Base-by-base conservation (phyloP, 2,113 vertebrate genomes). In the Trematocara unimaculatum region DNA sequence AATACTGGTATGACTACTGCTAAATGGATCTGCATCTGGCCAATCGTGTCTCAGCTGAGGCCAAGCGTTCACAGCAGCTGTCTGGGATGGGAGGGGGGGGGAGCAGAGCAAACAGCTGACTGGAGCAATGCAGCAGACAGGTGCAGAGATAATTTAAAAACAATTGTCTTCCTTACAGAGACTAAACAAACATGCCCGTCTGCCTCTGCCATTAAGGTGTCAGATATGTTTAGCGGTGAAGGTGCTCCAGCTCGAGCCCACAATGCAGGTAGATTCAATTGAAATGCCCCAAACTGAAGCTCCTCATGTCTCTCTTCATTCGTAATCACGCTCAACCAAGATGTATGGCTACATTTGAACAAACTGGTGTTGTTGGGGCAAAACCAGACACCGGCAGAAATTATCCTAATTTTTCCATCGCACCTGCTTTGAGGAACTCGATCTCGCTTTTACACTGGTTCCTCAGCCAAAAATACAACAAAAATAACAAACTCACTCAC, bases 191-290 rank as follows among this genome's bases (percentile, higher is more conserved):
- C 82, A 56, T 67, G n/a, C 9, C 62, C 7, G 64, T 85, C 81
- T 79, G 87, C 84, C 86, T 67, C 47, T 1, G 5, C 58, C 80
- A 86, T 90, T 87, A 67, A 53, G 42, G 81, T 85, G 86, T 91
- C 90, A 86, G 87, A 60, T 84, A 12, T 3, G 64, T 77, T 92
- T 89, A 88, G 86, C 40, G 4, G 35, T 86, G 80, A 92, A 94
- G 93, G 9, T 74, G 70, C 70, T 77, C 70, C 70, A 1, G 70
- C 67, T 74, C 42, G 23, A 74, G 23, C 70, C 42, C 42, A 5
- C 6, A 15, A 77, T 77, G 70, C 23, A 74, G 70, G 70, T 77
- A 31, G 70, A 77, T 77, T 77, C 23, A 72, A 2, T 72, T 4
- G 20, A 72, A 72, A 45, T 3, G 8, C 40, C 8, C 40, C 40